Conservation (phyloP, 2,888 invertebrate genomes). For the Lypha dubia region DNA sequence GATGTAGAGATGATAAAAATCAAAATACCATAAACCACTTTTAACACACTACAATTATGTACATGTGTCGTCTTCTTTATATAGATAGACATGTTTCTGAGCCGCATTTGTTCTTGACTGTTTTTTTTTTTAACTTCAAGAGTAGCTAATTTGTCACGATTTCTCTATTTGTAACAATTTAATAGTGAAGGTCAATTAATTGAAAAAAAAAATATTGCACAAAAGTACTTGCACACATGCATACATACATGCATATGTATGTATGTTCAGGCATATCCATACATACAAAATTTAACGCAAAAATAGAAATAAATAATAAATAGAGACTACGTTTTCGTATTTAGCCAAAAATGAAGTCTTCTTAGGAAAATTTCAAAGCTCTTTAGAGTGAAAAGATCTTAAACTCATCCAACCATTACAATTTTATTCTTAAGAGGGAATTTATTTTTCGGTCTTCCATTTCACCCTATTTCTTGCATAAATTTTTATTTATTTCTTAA, state of each 20-base stretch:
- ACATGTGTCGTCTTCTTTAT: constrained; percentile 24
- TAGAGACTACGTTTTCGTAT: constrained; percentile 5
- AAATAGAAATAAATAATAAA: neutral
- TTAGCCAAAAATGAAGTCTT: neutral
- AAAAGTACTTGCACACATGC: neutral
- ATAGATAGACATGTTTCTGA: constrained; percentile 14
- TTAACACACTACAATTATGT: neutral
- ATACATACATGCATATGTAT: neutral
- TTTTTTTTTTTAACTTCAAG: constrained; percentile 2
- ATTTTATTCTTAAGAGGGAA: constrained; percentile 30
- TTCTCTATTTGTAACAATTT: constrained; percentile 49
- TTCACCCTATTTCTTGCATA: neutral
- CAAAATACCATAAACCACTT: constrained; percentile 34
- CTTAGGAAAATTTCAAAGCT: neutral
- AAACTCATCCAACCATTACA: constrained; percentile 43
- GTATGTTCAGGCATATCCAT: no score
- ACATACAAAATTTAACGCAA: neutral
- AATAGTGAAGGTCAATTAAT: constrained; percentile 61
- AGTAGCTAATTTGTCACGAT: constrained; percentile 29
- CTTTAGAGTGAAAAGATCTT: neutral
- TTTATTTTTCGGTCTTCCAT: neutral
- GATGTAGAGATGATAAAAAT: constrained; percentile 9
- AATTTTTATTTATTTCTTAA: neutral
- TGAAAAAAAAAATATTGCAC: neutral
- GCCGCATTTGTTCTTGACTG: neutral